Evolutionary conservation across 2,888 invertebrate species (phyloP), one percentile per base, ranked within the genome.

Genomic region (Drosophila suboccidentalis): DNA sequence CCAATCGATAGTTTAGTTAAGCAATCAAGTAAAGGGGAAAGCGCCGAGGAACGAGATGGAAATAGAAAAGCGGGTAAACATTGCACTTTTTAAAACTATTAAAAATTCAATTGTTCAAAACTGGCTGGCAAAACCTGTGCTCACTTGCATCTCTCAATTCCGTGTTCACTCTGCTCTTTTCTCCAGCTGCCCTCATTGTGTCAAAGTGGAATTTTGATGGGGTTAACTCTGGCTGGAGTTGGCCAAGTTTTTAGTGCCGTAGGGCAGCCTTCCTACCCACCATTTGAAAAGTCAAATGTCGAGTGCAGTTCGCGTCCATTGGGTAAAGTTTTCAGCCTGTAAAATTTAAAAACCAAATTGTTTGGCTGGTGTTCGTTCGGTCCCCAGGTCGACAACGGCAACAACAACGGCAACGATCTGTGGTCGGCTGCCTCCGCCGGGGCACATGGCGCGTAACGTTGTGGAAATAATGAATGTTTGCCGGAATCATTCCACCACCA

Each of bases 51-150:
- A 34, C 6, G 9, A 19, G 17, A 1, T 32, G 11, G 11, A 26
- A 15, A n/a, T 22, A 19, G 46, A 58, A 50, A 19, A 34, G 34
- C 17, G 19, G 61, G 47, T 63, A 49, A 34, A 22, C 32, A 61
- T 66, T 71, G 66, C 66, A 76, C 65, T 65, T 73, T 68, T 82
- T 66, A 55, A 26, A 50, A 62, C 66, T 85, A 87, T 85, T 85
- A 82, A 85, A 87, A 85, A 87, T 83, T 79, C 85, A 83, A 77
- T 87, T 79, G 88, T 72, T 80, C 66, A 73, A 79, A 87, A 67
- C 60, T 70, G 57, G 53, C 36, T 75, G 65, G 57, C 66, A 65
- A 59, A 15, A 29, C 50, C 49, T 29, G 29, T 43, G 34, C 46
- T 11, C 60, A 39, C 17, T 44, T 26, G 61, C 63, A 58, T 43